These are phyloP conservation scores for Cardiocondyla obscurior DNA, from an alignment of 1,140 invertebrate species.

Conservation along the genomic window DNA sequence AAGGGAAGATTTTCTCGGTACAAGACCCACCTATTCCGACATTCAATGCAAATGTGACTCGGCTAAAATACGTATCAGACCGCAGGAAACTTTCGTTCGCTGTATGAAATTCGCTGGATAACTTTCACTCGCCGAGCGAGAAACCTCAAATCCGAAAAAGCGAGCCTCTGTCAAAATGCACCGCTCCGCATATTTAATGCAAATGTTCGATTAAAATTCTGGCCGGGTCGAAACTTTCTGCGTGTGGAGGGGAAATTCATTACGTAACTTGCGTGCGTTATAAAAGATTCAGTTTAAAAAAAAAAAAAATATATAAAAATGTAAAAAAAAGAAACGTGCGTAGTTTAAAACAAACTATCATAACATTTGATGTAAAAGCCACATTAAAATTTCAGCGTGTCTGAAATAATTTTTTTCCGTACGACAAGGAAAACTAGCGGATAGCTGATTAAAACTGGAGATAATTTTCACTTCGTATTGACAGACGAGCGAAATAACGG, in stretches of 20 bases:
- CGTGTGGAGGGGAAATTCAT: background rate
- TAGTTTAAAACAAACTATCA: background rate
- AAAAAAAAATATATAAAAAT: too few relatives aligned
- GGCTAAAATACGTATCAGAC: slow-evolving; percentile 23
- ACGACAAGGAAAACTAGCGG: background rate
- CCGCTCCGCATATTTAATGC: slow-evolving; percentile 35
- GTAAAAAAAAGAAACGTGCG: too few relatives aligned
- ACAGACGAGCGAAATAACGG: background rate
- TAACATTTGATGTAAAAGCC: background rate
- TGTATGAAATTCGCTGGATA: background rate
- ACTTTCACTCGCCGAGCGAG: slow-evolving; percentile 6
- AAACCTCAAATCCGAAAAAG: slow-evolving; percentile 17
- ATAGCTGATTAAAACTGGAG: too few relatives aligned
- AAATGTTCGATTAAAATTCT: slow-evolving; percentile 16
- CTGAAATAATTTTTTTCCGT: background rate
- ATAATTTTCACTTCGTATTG: background rate
- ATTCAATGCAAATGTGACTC: slow-evolving; percentile 15
- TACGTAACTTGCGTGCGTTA: background rate
- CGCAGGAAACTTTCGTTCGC: slow-evolving; percentile 24
- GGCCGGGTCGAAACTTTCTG: background rate
- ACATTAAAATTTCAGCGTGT: background rate
- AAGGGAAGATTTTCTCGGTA: slow-evolving; percentile 1
- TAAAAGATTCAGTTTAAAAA: slow-evolving; percentile 19
- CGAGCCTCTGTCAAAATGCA: background rate
- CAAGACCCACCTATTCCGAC: slow-evolving; percentile 11